Evolutionary conservation across 1,140 invertebrate genomes (phyloP), one percentile per base, ranked within the genome.

Genomic region (Saxidomus purpurata): DNA sequence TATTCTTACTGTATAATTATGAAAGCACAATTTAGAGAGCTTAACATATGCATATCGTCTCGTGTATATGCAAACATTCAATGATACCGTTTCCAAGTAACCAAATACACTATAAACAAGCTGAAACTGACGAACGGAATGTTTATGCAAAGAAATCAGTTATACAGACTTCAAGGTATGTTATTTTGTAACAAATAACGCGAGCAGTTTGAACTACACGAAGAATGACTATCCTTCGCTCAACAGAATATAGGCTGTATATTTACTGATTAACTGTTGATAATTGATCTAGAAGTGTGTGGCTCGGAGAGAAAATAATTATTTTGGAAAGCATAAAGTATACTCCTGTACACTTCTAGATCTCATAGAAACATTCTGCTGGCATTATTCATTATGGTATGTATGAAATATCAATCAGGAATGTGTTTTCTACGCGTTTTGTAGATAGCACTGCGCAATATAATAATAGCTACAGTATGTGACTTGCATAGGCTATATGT

Each of bases 401-500:
- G 69, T 28, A 40, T 38, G 69, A 74, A 74, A 74, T 47, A 74
- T 74, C 69, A 74, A 74, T 74, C 31, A 74, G 69, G 69, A 74
- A 74, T 74, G 36, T n/a, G 69, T 74, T 38, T 74, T 47, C 22
- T 74, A 25, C 3, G n/a, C n/a, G 17, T 17, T 40, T 40, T 15
- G 17, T 40, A 74, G 69, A 74, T 38, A 40, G 25, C 40, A 40
- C 36, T 38, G 31, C 40, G 36, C 69, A 74, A 22, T 22, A 74
- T 74, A 47, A 47, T 74, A 47, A 74, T 9, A n/a, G 40, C 11
- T 69, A 36, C 31, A 31, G 31, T n/a, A 63, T 25, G 22, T 63
- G 31, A 55, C 52, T 15, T n/a, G 52, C 52, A 15, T 13, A 55
- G n/a, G n/a, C 22, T 25, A 63, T 63, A 25, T 25, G 22, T 19